Percentiles rank a stretch among this genome's conserved stretches.
phyloP scores from a whole-genome alignment of 2,888 invertebrate genomes.

The Cheilosia soror region DNA sequence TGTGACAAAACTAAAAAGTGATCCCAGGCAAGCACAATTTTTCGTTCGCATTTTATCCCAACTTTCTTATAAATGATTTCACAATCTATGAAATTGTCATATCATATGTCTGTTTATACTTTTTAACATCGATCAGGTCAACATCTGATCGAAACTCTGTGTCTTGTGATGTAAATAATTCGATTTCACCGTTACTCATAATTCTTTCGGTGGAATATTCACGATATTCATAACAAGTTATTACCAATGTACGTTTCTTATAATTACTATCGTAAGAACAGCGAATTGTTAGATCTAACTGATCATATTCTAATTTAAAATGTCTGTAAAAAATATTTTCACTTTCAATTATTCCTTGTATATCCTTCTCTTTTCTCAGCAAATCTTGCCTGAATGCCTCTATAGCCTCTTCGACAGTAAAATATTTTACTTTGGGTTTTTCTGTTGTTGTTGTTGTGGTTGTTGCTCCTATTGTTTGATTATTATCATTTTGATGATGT shows the following conservation, averaged over 20 bases:
- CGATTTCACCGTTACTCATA: conserved; percentile 56
- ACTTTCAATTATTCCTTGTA: conserved; percentile 62
- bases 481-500: neutral
- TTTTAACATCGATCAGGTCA: conserved; percentile 14
- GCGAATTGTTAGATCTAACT: conserved; percentile 33
- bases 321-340: conserved; percentile 57
- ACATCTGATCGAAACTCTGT: neutral
- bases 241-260: neutral
- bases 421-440: conserved; percentile 6
- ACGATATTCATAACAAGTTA: conserved; percentile 33
- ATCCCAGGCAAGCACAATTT: too few species aligned
- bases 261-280: conserved; percentile 47
- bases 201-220: conserved; percentile 48
- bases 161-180: conserved; percentile 21
- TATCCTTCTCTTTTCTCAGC: conserved; percentile 52
- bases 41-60: too few species aligned
- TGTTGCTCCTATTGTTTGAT: too few species aligned
- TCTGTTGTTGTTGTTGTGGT: neutral
- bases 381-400: conserved; percentile 62
- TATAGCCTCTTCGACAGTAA: conserved; percentile 54
- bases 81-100: conserved; percentile 24
- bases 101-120: conserved; percentile 11
- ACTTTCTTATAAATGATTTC: too few species aligned
- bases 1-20: neutral
- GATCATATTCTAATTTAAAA: conserved; percentile 56